A percentile compares a stretch with the other conserved stretches of the same genome.
These are phyloP conservation scores for Coccyzus lansbergi DNA, from an alignment of 2,797 vertebrate genomes.

Conservation along the genomic window DNA sequence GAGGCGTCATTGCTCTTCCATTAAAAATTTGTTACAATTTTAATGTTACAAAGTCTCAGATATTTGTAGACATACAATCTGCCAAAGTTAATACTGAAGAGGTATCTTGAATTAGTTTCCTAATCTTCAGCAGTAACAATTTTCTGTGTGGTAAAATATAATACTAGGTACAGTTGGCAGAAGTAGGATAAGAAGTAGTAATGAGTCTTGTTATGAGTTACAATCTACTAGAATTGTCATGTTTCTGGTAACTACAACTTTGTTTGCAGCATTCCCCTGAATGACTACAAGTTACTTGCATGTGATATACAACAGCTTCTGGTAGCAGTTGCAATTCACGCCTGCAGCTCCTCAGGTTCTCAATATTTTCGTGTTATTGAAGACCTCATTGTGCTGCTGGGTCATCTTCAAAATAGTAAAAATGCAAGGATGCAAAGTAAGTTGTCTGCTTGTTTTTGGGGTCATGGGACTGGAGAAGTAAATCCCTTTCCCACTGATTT, in stretches of 20 bases:
- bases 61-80: neutral
- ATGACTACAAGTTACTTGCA: slow-evolving; percentile 92
- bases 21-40: neutral
- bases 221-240: neutral
- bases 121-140: neutral
- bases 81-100: neutral
- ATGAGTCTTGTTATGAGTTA: neutral
- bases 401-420: slow-evolving; percentile 94
- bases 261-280: slow-evolving; percentile 86
- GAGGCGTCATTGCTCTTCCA: neutral
- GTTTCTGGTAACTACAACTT: slow-evolving; percentile 58
- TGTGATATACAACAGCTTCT: slow-evolving; percentile 96
- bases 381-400: slow-evolving; percentile 94
- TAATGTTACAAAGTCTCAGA: neutral
- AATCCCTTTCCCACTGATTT: neutral
- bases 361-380: slow-evolving; percentile 99
- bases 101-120: neutral
- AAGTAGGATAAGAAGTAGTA: neutral
- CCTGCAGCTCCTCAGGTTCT: slow-evolving; percentile 95
- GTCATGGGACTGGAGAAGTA: neutral
- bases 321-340: slow-evolving; percentile 94
- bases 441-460: slow-evolving; percentile 52
- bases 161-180: neutral
- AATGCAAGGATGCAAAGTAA: slow-evolving; percentile 92
- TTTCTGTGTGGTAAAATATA: neutral